Evolutionary conservation across 2,888 invertebrate genomes (phyloP), one percentile per base, ranked within the genome.

Genomic region (Tiliacea aurago): DNA sequence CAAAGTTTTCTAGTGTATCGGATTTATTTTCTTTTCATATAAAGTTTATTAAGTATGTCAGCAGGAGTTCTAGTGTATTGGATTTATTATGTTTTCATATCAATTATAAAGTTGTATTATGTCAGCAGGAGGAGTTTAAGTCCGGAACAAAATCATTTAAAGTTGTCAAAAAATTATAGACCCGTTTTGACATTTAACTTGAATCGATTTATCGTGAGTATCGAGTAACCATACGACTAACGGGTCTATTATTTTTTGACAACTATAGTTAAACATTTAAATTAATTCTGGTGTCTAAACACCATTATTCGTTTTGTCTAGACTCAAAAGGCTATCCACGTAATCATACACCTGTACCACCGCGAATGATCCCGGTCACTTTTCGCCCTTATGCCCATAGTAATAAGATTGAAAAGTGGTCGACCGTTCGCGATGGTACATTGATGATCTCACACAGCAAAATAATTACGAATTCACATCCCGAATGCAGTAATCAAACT

Each of bases 21-120:
- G 59, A 66, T 78, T 78, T 81, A 79, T 70, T 80, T 80, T 71
- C 61, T 79, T 80, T 65, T 37, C n/a, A 33, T 33, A 43, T 18
- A 37, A 61, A 61, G 18, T 18, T 18, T 28, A 7, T 67, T 20
- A n/a, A n/a, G n/a, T n/a, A 68, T 6, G 15, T 37, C 13, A 23
- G 45, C 33, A 37, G 45, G 4, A 64, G n/a, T 67, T 75, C 75
- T 75, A 23, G 51, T 10, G 37, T 59, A 69, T 79, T 37, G 41
- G 59, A 66, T 78, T 78, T 81, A 79, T 70, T 80, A 77, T 71
- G 64, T 79, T 80, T 65, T 37, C n/a, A 33, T 33, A 6, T 6
- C 15, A 18, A n/a, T 18, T 41, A 41, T 18, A 37, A 59, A 61
- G 10, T 18, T 18, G 20, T 23, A 7, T 67, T 20, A 67, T 6